Conservation (phyloP, 1,140 invertebrate species). For the Atopsyche davidsoni region DNA sequence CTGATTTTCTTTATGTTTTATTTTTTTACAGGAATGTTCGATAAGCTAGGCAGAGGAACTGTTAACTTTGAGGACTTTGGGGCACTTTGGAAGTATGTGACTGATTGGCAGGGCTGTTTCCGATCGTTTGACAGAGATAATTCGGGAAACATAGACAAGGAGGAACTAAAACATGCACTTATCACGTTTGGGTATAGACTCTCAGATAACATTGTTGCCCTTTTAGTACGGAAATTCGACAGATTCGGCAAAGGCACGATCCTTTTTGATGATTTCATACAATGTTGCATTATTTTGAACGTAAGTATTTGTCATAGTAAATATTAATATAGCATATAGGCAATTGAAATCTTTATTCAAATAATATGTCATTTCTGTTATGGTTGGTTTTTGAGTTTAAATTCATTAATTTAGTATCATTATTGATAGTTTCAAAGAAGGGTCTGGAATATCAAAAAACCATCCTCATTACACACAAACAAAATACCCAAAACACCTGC, state of each 20-base stretch:
- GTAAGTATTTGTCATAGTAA: slow-evolving; percentile 62
- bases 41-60: slow-evolving; percentile 79
- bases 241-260: slow-evolving; percentile 83
- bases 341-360: too few relatives aligned
- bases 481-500: too few relatives aligned
- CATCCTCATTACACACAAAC: too few relatives aligned
- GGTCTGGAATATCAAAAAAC: too few relatives aligned
- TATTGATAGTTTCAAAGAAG: too few relatives aligned
- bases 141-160: slow-evolving; percentile 91
- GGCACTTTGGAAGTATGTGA: slow-evolving; percentile 95
- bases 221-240: slow-evolving; percentile 90
- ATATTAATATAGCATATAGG: too few relatives aligned
- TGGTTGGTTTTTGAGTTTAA: too few relatives aligned
- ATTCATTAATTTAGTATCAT: too few relatives aligned
- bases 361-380: too few relatives aligned
- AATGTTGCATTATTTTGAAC: slow-evolving; percentile 89
- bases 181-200: slow-evolving; percentile 90
- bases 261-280: slow-evolving; percentile 98
- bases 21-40: slow-evolving; percentile 88
- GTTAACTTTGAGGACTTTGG: slow-evolving; percentile 95
- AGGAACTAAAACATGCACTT: slow-evolving; percentile 84
- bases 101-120: slow-evolving; percentile 97
- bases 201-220: slow-evolving; percentile 75
- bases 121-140: slow-evolving; percentile 89
- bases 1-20: slow-evolving; percentile 32